Conservation (phyloP, 2,113 vertebrate species). For the Silurus meridionalis region DNA sequence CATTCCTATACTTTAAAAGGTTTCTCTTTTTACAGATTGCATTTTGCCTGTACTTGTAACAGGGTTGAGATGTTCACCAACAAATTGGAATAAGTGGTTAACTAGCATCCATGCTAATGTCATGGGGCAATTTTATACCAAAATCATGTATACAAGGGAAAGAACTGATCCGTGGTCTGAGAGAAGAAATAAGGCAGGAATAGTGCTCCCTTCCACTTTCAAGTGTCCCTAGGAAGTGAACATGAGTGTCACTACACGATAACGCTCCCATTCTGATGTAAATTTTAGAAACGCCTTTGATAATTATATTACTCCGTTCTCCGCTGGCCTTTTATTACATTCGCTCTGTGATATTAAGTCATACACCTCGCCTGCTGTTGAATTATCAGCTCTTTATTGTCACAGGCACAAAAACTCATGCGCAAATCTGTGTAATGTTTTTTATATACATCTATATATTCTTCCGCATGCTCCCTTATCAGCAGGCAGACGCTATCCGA, state of each 20-base stretch:
- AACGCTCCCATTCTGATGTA: constrained; percentile 12
- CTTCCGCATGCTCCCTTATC: constrained; percentile 43
- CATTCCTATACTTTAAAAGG: too few species aligned
- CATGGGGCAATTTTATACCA: too few species aligned
- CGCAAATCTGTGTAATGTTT: constrained; percentile 38
- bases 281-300: constrained; percentile 29
- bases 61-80: too few species aligned
- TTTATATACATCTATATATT: not conserved
- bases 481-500: constrained; percentile 76
- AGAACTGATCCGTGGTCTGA: not conserved
- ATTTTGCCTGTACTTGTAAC: too few species aligned
- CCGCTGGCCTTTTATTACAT: constrained; percentile 14
- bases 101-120: not conserved
- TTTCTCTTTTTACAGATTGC: too few species aligned
- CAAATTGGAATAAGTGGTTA: too few species aligned
- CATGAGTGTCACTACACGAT: not conserved
- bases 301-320: constrained; percentile 19
- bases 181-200: not conserved
- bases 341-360: constrained; percentile 17
- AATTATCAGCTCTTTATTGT: constrained; percentile 44
- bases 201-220: not conserved
- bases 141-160: not conserved
- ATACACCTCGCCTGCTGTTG: not conserved
- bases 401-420: constrained; percentile 19
- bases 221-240: not conserved